phyloP scores from a whole-genome alignment of 2,113 vertebrate species.

The Suricata suricatta region DNA sequence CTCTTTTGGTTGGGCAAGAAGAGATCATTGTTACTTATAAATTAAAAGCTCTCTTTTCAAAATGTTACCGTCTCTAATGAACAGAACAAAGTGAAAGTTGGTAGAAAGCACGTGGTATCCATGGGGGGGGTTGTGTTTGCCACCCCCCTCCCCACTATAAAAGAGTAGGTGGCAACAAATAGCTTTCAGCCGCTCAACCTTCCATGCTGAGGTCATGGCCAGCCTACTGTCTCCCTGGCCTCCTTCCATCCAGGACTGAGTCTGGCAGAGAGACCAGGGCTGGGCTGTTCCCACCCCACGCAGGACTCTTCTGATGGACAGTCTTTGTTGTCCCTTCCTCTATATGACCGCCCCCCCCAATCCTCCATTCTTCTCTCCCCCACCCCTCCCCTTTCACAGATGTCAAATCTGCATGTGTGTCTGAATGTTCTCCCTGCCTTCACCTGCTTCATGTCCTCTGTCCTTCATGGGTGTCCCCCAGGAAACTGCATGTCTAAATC shows the following conservation, averaged over 20 bases:
- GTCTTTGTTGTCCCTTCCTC: not conserved
- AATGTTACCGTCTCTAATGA: not conserved
- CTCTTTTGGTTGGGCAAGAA: not conserved
- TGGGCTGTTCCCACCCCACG: not conserved
- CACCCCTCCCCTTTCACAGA: not conserved
- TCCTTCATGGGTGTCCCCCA: not conserved
- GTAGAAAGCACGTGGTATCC: not conserved
- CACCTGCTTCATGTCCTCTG: too few relatives aligned
- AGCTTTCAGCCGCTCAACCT: not conserved
- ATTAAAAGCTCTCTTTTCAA: not conserved
- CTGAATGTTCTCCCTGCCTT: not conserved
- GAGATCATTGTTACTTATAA: not conserved
- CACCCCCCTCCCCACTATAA: not conserved
- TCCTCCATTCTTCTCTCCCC: not conserved
- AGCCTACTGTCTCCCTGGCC: accelerated
- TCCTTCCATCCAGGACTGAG: not conserved
- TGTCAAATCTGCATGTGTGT: not conserved
- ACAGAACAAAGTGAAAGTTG: not conserved
- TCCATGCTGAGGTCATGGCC: not conserved
- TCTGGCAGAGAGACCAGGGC: too few relatives aligned
- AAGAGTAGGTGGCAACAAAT: not conserved
- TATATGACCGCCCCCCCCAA: accelerated
- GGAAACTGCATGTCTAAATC: not conserved
- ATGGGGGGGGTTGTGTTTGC: too few relatives aligned
- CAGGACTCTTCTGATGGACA: not conserved